Base-by-base conservation (phyloP, 2,113 vertebrate genomes). In the Myiopsitta monachus region DNA sequence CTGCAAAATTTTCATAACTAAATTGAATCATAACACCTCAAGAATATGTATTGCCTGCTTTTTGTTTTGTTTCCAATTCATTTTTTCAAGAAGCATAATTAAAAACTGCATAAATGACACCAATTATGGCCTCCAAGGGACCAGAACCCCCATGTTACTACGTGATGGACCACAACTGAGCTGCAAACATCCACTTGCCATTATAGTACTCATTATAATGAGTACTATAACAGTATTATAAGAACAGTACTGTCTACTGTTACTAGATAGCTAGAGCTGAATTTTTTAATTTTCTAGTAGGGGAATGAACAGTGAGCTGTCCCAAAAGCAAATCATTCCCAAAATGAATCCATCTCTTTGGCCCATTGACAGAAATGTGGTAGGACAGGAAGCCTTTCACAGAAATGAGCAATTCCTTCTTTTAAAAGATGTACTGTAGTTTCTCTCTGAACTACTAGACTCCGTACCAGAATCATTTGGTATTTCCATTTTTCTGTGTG, bases 71-170 rank as follows among this genome's bases (percentile, higher is more conserved):
- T 98, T 98, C 97, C 98, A 98, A 98, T 98, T 98, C 98, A 98
- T 98, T 98, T 98, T 98, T 98, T 98, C 98, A 98, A 98, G 98
- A 98, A 99, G 98, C 98, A 98, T 99, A 99, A 99, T 99, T 99
- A 99, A 99, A 99, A 99, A 98, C 98, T 98, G 98, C 98, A 98
- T 99, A 99, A 99, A 99, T 98, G 98, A 98, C 98, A 98, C 98
- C 98, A 98, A 98, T 98, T 98, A 98, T 97, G 98, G 98, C 98
- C 98, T 98, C 98, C 97, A 98, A 98, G 98, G 98, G 98, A 98
- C 98, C 97, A 98, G 98, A 98, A 98, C 98, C 98, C 98, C 98
- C 98, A 98, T 97, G 98, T 98, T 98, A 98, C 98, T 98, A 76
- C 95, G 97, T 99, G 99, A 99, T 99, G 98, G 98, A 99, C 98